These are phyloP conservation scores for Danio kyathit DNA, from an alignment of 2,797 vertebrate species.

Conservation along the genomic window DNA sequence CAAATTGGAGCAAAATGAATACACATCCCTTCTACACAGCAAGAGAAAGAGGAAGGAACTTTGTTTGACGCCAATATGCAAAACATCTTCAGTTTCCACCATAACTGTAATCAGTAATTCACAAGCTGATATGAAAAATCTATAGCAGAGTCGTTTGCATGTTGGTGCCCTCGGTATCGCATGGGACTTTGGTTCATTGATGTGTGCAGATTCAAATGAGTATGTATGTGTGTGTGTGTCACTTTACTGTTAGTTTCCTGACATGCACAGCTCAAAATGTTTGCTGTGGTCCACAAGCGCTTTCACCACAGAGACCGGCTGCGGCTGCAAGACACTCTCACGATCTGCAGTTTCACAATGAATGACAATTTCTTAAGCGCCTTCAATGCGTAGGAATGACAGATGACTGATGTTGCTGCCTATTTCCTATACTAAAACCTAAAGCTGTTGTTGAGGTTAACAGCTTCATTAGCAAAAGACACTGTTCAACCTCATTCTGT, in stretches of 20 bases:
- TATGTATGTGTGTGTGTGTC: neutral
- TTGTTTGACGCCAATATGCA: constrained; percentile 30
- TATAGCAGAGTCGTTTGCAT: constrained; percentile 43
- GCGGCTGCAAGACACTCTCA: constrained; percentile 8
- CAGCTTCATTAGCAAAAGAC: constrained; percentile 26
- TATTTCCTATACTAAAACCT: constrained; percentile 34
- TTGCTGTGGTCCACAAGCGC: neutral
- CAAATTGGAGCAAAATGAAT: neutral
- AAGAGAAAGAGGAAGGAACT: constrained; percentile 37
- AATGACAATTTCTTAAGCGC: constrained; percentile 10
- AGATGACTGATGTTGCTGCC: neutral
- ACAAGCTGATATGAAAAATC: neutral
- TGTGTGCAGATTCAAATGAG: constrained; percentile 51
- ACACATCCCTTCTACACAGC: neutral
- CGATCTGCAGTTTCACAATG: constrained; percentile 2
- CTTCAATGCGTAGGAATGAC: neutral
- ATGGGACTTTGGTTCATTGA: constrained; percentile 23
- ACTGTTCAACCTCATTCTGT: constrained; percentile 44
- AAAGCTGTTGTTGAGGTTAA: constrained; percentile 55
- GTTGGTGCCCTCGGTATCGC: neutral
- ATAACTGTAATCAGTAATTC: constrained; percentile 15
- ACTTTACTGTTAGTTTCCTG: constrained; percentile 8
- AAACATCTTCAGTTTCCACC: constrained; percentile 43
- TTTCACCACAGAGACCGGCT: neutral
- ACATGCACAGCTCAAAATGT: neutral